Percentiles rank a stretch among this genome's conserved stretches.
phyloP scores from a whole-genome alignment of 2,113 vertebrate species.

The Eurypyga helias region DNA sequence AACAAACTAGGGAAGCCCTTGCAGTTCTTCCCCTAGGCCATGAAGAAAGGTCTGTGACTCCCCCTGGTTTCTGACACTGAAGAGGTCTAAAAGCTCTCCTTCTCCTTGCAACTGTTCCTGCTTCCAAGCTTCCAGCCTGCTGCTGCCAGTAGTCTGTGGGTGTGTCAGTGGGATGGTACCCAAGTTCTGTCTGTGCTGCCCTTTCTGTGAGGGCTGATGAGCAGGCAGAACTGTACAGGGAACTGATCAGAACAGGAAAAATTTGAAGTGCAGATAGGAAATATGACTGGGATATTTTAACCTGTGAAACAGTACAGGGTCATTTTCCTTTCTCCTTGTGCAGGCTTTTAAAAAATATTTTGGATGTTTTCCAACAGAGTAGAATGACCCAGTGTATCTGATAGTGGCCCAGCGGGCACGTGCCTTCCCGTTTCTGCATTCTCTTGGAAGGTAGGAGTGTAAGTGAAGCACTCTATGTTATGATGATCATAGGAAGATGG shows the following conservation, averaged over 20 bases:
- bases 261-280: background rate
- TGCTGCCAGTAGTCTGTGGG: background rate
- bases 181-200: background rate
- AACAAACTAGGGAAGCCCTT: background rate
- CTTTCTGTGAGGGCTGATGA: fast-evolving
- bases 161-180: background rate
- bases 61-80: background rate
- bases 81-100: background rate
- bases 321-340: background rate
- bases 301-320: background rate
- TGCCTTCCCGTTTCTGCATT: background rate
- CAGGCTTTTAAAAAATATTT: background rate
- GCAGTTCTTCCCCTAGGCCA: background rate
- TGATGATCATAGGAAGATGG: background rate
- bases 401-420: fast-evolving
- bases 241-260: background rate
- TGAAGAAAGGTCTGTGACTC: fast-evolving
- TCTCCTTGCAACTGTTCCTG: background rate
- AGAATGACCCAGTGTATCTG: no score
- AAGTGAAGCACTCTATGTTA: background rate
- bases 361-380: background rate
- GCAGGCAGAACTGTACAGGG: background rate
- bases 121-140: background rate
- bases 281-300: background rate
- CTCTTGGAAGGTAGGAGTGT: background rate